Evolutionary conservation across 2,888 invertebrate genomes (phyloP), one percentile per base, ranked within the genome.

Genomic region (Hydroisotoma schaefferi): DNA sequence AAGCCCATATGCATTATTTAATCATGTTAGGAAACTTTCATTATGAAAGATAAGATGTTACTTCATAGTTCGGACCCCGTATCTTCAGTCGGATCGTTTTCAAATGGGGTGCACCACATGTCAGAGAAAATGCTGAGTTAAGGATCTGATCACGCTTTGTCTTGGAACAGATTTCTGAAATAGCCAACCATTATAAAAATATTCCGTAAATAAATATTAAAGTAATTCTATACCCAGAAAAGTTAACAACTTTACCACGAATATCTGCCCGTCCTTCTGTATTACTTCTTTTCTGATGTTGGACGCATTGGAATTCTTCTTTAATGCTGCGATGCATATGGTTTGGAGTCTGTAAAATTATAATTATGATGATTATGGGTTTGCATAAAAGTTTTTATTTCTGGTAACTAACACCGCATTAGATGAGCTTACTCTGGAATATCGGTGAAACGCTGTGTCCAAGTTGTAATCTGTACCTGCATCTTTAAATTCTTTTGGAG

Each of bases 41-140:
- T n/a, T n/a, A n/a, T 4, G 6, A 10, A 25, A 33, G 37, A 8
- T 28, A 10, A 26, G 12, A 44, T 40, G 2, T 37, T 44, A 51
- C 29, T 20, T 15, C 59, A 40, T 37, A 64, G 15, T 61, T 55
- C 10, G 67, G 67, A 28, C 59, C 63, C 10, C 59, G 53, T 10
- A 33, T 4, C 2, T 57, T 23, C n/a, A 67, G 46, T 18, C 57
- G 54, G 5, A 67, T 51, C 1, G 25, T 23, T 20, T 40, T 51
- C 12, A 26, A 20, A 2, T 25, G 26, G 3, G 59, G 59, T 22
- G 33, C 22, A 20, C 29, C 22, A 20, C 59, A 59, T 3, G 6
- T 23, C 18, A 59, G n/a, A 1, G 47, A 49, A 2, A 20, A 22
- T 8, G 55, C 43, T 6, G 43, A 28, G 3, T n/a, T 37, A 23